Conservation (phyloP, 2,888 invertebrate species). For the Athrips mouffetella region DNA sequence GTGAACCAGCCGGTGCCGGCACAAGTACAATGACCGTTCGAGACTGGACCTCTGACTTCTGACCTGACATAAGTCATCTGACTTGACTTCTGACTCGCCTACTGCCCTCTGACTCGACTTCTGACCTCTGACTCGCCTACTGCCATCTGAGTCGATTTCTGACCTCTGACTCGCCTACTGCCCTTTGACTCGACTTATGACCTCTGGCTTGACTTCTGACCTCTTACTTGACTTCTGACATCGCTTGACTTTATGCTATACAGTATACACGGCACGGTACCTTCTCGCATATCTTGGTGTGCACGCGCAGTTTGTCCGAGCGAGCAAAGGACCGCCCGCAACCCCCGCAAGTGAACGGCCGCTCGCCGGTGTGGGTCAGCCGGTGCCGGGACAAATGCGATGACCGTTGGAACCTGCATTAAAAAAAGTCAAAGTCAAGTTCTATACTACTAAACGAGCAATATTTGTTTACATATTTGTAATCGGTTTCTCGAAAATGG, state of each 20-base stretch:
- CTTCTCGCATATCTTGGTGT: slow-evolving; percentile 79
- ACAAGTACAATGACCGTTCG: slow-evolving; percentile 83
- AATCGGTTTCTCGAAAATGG: too few relatives aligned
- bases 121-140: too few relatives aligned
- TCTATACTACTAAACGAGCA: background rate
- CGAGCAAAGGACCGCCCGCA: slow-evolving; percentile 85
- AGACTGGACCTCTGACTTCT: too few relatives aligned
- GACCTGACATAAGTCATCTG: too few relatives aligned
- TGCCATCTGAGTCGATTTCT: too few relatives aligned
- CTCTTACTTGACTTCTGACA: too few relatives aligned
- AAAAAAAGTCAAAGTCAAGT: background rate
- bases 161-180: too few relatives aligned
- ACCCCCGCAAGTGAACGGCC: slow-evolving; percentile 82
- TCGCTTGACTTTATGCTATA: too few relatives aligned
- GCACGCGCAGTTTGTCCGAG: slow-evolving; percentile 84
- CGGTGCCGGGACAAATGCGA: slow-evolving; percentile 84
- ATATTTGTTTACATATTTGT: background rate
- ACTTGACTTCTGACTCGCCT: too few relatives aligned
- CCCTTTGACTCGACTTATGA: too few relatives aligned
- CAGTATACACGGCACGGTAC: slow-evolving; percentile 29
- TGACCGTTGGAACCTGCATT: slow-evolving; percentile 80
- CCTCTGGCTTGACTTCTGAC: too few relatives aligned
- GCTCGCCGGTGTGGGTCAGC: slow-evolving; percentile 84
- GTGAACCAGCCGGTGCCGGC: slow-evolving; percentile 82
- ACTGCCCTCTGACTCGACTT: too few relatives aligned